Evolutionary conservation across 2,888 invertebrate genomes (phyloP).

Genomic region (Antitype chi): DNA sequence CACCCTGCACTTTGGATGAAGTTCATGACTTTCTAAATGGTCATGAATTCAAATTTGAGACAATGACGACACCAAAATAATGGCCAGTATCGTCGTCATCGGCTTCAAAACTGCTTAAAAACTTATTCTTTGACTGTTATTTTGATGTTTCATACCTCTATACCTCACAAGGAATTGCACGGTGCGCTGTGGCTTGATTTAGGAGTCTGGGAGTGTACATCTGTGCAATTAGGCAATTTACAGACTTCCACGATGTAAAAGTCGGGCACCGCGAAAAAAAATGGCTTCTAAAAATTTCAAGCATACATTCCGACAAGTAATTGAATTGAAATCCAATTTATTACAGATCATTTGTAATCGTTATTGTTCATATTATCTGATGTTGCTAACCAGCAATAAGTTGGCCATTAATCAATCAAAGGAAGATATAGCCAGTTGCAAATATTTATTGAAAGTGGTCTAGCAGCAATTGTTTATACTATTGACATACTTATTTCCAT

Average conservation of each 20-base stretch:
- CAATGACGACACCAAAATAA: neutral
- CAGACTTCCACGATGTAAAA: neutral
- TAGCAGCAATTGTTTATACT: constrained; percentile 11
- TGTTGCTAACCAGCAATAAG: constrained; percentile 4
- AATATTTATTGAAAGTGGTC: constrained; percentile 24
- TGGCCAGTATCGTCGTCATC: neutral
- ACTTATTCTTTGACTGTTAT: neutral
- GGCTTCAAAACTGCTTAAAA: neutral
- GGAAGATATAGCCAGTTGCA: constrained; percentile 13
- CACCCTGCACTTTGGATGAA: too few species aligned
- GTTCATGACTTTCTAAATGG: too few species aligned
- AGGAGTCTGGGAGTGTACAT: neutral
- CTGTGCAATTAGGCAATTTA: neutral
- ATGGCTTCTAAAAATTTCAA: neutral
- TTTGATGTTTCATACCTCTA: neutral
- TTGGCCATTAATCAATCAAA: constrained; percentile 31
- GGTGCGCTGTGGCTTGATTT: neutral
- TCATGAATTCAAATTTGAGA: neutral
- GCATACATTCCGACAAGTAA: neutral
- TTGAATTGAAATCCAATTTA: constrained; percentile 23
- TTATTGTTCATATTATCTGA: constrained; percentile 18
- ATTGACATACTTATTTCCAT: neutral
- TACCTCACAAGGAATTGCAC: neutral
- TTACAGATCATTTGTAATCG: constrained; percentile 22
- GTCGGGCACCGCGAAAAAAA: neutral